These are phyloP conservation scores for Pogonocichla stellata DNA, from an alignment of 2,113 vertebrate species.

Conservation along the genomic window DNA sequence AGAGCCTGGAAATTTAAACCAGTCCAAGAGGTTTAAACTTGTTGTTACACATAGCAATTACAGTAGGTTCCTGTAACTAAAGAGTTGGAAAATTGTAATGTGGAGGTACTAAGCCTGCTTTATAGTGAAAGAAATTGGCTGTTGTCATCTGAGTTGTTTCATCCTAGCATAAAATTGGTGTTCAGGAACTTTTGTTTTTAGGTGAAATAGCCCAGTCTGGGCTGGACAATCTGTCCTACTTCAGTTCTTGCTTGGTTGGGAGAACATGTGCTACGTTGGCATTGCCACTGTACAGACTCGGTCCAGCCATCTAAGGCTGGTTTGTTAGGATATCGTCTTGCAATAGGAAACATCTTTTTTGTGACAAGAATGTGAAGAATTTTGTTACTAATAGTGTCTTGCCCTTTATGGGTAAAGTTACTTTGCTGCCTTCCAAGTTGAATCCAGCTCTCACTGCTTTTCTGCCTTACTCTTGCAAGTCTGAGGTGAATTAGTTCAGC, in stretches of 20 bases:
- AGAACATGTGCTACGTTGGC: not conserved
- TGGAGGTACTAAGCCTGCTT: not conserved
- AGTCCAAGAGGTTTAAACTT: not conserved
- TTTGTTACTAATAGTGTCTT: conserved; percentile 18
- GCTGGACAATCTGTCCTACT: conserved; percentile 2
- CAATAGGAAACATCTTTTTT: not conserved
- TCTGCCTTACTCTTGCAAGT: not conserved
- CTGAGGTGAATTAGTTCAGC: not conserved
- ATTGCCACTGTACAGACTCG: not conserved
- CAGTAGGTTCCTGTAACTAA: not conserved
- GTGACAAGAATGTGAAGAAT: conserved; percentile 44
- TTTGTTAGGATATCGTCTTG: not conserved
- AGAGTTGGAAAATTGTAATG: not conserved
- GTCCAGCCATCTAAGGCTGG: conserved; percentile 34
- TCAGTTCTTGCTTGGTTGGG: not conserved
- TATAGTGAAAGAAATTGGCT: not conserved
- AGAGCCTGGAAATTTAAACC: conserved; percentile 30
- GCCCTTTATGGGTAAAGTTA: conserved; percentile 37
- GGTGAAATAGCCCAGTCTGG: not conserved
- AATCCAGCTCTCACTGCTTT: not conserved
- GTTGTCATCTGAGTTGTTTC: not conserved
- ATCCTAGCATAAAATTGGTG: not conserved
- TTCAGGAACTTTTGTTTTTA: conserved; percentile 36
- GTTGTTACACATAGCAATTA: not conserved
- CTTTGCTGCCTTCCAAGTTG: conserved; percentile 8